Evolutionary conservation across 2,113 vertebrate genomes (phyloP), one percentile per base, ranked within the genome.

Genomic region (Lophotis ruficrista): DNA sequence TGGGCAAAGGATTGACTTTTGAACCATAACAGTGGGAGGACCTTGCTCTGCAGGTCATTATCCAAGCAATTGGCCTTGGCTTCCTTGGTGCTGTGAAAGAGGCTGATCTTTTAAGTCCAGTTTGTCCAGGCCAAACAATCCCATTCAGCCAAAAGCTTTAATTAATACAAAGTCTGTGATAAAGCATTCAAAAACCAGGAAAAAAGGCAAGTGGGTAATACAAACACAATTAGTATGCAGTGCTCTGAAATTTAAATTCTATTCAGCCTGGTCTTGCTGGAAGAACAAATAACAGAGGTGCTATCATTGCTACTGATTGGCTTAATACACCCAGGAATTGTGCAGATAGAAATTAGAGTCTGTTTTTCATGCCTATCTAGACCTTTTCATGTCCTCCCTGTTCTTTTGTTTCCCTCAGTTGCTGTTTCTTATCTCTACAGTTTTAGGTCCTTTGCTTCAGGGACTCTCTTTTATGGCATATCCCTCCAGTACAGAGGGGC

Each of bases 251-350:
- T 96, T 87, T 87, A 78, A 91, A 93, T 95, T 96, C 90, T 69
- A 9, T 78, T 89, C 86, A 96, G 77, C 45, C 80, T 71, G 69
- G 57, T 58, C 56, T 86, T 91, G 64, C 80, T 87, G 61, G 65
- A 94, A 94, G 57, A 92, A 35, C 50, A 96, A 95, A 93, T 91
- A 96, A 72, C 94, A 95, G 83, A 93, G 89, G 90, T 91, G 65
- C 48, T 90, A 96, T 93, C 83, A 91, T 92, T 89, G 71, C 91
- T 95, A 87, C 86, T 94, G 86, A 96, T 93, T 15, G 4, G 76
- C 77, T 95, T 71, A 93, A 93, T 89, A 92, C 92, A 95, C 72
- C 4, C 65, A 92, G 94, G 90, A 94, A 71, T 72, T 82, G 41
- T 73, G 75, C 62, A 90, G 82, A 77, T 17, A 91, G 58, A 91